phyloP scores from a whole-genome alignment of 2,888 invertebrate genomes.

The Nemurella pictetii region DNA sequence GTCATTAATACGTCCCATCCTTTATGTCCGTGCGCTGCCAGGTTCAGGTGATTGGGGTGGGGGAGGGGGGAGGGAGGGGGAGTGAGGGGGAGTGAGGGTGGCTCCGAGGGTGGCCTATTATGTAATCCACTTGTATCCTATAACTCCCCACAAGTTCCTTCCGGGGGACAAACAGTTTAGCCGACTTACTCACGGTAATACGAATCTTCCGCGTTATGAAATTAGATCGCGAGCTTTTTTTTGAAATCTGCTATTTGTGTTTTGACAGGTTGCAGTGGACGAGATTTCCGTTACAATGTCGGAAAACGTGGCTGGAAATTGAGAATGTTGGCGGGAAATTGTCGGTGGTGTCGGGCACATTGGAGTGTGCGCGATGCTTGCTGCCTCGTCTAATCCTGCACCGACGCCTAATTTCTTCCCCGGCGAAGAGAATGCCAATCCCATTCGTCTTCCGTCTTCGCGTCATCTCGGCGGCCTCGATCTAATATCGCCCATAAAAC shows the following conservation, averaged over 20 bases:
- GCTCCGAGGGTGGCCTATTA: slow-evolving; percentile 18
- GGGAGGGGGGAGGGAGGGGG: background rate
- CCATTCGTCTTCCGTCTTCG: too few species aligned
- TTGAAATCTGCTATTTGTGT: background rate
- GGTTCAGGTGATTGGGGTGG: slow-evolving; percentile 10
- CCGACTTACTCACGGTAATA: background rate
- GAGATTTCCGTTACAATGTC: background rate
- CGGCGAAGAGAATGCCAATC: too few species aligned
- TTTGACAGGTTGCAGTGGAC: background rate
- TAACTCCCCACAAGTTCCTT: slow-evolving; percentile 20
- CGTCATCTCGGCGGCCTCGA: background rate
- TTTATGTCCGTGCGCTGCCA: background rate
- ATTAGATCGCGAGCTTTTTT: background rate
- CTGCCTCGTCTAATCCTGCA: too few species aligned
- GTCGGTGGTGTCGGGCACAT: too few species aligned
- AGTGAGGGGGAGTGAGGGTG: background rate
- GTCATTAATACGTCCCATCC: slow-evolving; percentile 6
- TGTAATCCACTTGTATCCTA: slow-evolving; percentile 35
- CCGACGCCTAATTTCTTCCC: too few species aligned
- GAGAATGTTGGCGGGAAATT: background rate
- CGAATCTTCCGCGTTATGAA: background rate
- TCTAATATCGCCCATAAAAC: background rate
- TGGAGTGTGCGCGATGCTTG: too few species aligned
- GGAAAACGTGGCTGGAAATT: background rate
- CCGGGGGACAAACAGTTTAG: background rate